These are phyloP conservation scores for Papilio dardanus DNA, from an alignment of 1,140 invertebrate species.

Conservation along the genomic window DNA sequence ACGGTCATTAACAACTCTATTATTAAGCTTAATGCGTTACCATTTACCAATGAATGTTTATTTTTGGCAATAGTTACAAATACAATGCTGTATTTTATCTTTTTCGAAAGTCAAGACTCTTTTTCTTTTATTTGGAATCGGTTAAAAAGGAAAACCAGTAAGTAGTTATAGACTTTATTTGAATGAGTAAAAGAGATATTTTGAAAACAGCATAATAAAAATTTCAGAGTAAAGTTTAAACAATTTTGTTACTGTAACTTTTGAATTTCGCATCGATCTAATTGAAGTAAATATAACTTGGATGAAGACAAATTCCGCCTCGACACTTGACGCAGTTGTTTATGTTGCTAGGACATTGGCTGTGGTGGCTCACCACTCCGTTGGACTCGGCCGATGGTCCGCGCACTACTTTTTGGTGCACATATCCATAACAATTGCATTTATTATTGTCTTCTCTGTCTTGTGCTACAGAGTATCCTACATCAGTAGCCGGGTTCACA, in stretches of 20 bases:
- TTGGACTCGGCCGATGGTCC: neutral
- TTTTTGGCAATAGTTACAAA: neutral
- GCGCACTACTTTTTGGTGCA: neutral
- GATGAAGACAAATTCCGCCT: conserved; percentile 13
- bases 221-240: neutral
- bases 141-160: neutral
- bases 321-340: conserved; percentile 26
- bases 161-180: neutral
- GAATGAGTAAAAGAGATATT: neutral
- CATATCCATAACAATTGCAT: conserved; percentile 12
- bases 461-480: neutral
- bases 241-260: neutral
- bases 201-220: neutral
- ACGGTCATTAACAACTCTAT: neutral
- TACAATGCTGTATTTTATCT: neutral
- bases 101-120: neutral
- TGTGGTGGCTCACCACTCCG: neutral
- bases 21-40: neutral
- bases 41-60: neutral
- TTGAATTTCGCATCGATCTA: conserved; percentile 3
- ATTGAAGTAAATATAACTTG: conserved; percentile 28
- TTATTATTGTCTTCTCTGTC: neutral
- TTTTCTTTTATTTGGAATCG: neutral
- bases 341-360: conserved; percentile 13
- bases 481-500: neutral